Percentiles rank a stretch among this genome's conserved stretches.
These are phyloP conservation scores for Drosophila melanosoma DNA, from an alignment of 2,888 invertebrate genomes.

Conservation along the genomic window DNA sequence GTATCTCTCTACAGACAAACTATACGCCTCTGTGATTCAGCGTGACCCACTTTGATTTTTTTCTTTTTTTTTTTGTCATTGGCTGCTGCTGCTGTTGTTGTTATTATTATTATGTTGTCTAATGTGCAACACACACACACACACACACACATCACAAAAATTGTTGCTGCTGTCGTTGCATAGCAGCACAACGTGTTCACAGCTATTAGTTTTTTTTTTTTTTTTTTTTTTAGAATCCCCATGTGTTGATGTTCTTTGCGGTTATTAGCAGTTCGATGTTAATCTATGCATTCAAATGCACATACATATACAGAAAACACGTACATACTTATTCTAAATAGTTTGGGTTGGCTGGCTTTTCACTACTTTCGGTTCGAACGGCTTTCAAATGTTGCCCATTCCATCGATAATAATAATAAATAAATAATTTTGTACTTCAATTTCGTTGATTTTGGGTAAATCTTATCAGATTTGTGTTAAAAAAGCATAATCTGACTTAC, in stretches of 20 bases:
- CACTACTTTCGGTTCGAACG: background rate
- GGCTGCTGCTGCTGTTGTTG: conserved; percentile 40
- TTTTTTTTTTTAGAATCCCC: conserved; percentile 53
- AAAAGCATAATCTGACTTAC: background rate
- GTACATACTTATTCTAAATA: background rate
- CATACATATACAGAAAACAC: background rate
- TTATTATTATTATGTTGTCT: conserved; percentile 2
- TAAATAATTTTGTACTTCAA: background rate
- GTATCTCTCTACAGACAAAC: conserved; percentile 25
- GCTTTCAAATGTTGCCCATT: background rate
- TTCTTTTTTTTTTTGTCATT: conserved; percentile 71
- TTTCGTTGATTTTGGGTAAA: background rate
- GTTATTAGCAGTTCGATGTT: conserved; percentile 48
- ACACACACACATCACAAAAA: background rate
- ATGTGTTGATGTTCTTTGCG: conserved; percentile 34
- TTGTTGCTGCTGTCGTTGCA: conserved; percentile 44
- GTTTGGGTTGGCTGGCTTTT: background rate
- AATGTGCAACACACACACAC: conserved; percentile 46
- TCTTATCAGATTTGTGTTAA: background rate
- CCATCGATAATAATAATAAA: background rate
- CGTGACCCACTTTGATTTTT: conserved; percentile 64
- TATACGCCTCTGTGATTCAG: conserved; percentile 75
- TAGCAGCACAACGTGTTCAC: conserved; percentile 61
- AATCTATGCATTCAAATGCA: conserved; percentile 14
- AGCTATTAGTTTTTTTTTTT: conserved; percentile 48